Base-by-base conservation (phyloP, 2,797 vertebrate species). In the Euphonia xanthogaster region DNA sequence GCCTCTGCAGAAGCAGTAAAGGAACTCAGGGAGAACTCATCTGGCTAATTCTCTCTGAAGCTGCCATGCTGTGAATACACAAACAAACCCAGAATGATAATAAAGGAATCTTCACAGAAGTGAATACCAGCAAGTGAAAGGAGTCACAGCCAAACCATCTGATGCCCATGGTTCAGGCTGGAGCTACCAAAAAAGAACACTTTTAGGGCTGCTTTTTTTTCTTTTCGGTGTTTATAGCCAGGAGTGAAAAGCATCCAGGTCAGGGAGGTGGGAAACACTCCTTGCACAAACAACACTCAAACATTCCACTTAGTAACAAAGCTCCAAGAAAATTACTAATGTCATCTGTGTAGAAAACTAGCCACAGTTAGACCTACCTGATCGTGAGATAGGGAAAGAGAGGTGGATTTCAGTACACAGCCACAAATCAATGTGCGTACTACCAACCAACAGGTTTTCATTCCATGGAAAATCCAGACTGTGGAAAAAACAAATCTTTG, bases 331-430 rank as follows among this genome's bases (percentile, higher is more conserved):
- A 62, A 75, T 19, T 19, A 62, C 71, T 23, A 47, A 53, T 0
- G 4, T 30, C 24, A 39, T 8, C 44, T 14, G 30, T 9, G 40
- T 0, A 66, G 54, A n/a, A 83, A 75, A 68, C 7, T 44, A 84
- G 62, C 61, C 53, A 12, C 31, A 30, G 53, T 60, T 35, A 45
- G 25, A 96, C 91, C 76, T 83, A 96, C 95, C 93, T 94, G 78
- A 63, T 47, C 15, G 2, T 0, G 16, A 39, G 15, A 35, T 1
- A 61, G 3, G 5, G 21, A 42, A 47, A 58, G 35, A 76, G 40
- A 2, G 44, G 37, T 1, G 3, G 25, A 74, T 71, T 21, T 74
- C 85, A 65, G 35, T 9, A 67, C 27, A 25, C 21, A 62, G 85
- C 21, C 75, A 72, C 73, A 63, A 75, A 80, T n/a, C 35, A 92